Percentiles rank a stretch among this genome's conserved stretches.
Conservation (phyloP, 2,797 vertebrate genomes). For the Lophotriccus pileatus region DNA sequence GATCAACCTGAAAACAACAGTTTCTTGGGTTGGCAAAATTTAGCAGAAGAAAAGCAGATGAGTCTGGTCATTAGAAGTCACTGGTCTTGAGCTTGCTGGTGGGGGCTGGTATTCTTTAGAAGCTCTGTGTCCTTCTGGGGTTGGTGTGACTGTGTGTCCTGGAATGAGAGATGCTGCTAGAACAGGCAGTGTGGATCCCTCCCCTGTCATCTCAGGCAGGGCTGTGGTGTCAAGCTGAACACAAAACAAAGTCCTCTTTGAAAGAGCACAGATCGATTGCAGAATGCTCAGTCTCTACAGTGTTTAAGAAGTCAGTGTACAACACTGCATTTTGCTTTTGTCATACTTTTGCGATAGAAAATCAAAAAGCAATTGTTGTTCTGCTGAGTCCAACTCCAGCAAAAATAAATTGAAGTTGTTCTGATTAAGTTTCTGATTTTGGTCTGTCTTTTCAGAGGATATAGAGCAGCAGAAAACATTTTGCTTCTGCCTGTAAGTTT, state of each 20-base stretch:
- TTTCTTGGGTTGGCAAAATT: not conserved
- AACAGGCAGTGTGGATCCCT: not conserved
- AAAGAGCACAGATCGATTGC: not conserved
- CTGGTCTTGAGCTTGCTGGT: not conserved
- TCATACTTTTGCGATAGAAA: not conserved
- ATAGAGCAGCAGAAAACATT: constrained; percentile 25
- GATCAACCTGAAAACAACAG: not conserved
- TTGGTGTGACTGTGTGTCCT: not conserved
- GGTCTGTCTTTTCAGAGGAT: not conserved
- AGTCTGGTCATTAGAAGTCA: not conserved
- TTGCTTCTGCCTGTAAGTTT: constrained; percentile 38
- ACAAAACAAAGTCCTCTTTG: not conserved
- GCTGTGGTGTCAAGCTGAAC: not conserved
- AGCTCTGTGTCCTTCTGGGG: not conserved
- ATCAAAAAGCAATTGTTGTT: constrained; percentile 3
- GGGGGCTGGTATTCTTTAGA: not conserved
- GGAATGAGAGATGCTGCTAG: not conserved
- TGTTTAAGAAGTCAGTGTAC: not conserved
- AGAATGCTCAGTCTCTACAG: not conserved
- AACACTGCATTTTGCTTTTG: not conserved
- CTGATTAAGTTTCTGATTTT: constrained; percentile 24
- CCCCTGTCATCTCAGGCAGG: not conserved
- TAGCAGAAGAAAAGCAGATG: not conserved
- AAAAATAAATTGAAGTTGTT: not conserved
- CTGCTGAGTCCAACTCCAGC: not conserved